Evolutionary conservation across 2,888 invertebrate genomes (phyloP).

Genomic region (Ichneumoninae sp.): DNA sequence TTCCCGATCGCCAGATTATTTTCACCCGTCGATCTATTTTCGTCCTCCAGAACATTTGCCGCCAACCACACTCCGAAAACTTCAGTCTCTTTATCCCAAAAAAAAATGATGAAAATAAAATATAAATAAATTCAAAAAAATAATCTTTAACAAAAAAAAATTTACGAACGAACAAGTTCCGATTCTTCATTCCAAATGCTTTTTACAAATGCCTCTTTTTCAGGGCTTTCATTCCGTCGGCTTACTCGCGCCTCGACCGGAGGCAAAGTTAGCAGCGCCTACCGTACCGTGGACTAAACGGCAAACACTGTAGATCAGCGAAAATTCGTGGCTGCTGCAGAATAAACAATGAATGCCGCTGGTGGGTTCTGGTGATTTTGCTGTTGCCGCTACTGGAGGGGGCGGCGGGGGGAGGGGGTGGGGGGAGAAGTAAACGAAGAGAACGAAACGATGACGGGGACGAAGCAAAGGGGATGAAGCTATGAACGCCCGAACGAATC

Average conservation of each 20-base stretch:
- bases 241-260: conserved; percentile 40
- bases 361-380: conserved; percentile 30
- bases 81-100: background rate
- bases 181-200: background rate
- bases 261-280: conserved; percentile 38
- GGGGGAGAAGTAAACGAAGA: conserved; percentile 42
- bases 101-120: background rate
- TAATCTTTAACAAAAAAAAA: background rate
- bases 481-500: conserved; percentile 26
- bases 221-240: background rate
- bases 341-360: conserved; percentile 51
- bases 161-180: background rate
- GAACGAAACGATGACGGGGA: conserved; percentile 31
- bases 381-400: conserved; percentile 2
- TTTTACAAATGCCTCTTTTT: background rate
- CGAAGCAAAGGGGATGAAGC: conserved; percentile 30
- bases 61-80: background rate
- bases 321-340: conserved; percentile 41
- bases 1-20: conserved; percentile 17
- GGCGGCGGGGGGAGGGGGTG: background rate
- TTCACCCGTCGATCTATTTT: conserved; percentile 17
- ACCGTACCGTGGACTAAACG: conserved; percentile 28
- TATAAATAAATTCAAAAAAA: background rate
- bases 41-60: background rate
- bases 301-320: conserved; percentile 45